Evolutionary conservation across 2,113 vertebrate genomes (phyloP).

Genomic region (Trematocara unimaculatum): DNA sequence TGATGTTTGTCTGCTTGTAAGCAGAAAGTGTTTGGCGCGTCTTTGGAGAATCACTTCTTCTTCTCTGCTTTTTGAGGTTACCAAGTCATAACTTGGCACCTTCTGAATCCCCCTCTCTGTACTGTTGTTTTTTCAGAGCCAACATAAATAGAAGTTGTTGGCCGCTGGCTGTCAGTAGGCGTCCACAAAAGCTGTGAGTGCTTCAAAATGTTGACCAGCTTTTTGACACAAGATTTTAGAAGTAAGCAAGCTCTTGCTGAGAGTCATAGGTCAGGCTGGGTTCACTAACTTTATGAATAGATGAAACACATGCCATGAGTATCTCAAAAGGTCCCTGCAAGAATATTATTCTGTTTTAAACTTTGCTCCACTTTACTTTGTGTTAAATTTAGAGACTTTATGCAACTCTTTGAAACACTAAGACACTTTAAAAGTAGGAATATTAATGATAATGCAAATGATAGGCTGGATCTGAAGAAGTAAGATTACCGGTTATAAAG

Average conservation of each 20-base stretch:
- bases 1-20: neutral
- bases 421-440: neutral
- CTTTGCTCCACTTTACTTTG: neutral
- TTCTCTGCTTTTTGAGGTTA: conserved; percentile 23
- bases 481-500: neutral
- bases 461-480: neutral
- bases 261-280: neutral
- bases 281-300: neutral
- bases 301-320: neutral
- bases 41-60: neutral
- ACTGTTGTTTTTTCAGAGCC: neutral
- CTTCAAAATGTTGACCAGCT: conserved; percentile 42
- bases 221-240: conserved; percentile 31
- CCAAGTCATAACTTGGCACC: conserved; percentile 32
- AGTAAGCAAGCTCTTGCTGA: neutral
- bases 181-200: neutral
- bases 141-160: conserved; percentile 26
- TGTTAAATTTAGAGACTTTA: neutral
- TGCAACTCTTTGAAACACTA: neutral
- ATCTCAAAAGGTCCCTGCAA: neutral
- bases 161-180: conserved; percentile 3
- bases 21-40: neutral
- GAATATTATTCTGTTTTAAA: neutral
- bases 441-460: neutral
- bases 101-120: neutral